Base-by-base conservation (phyloP, 2,888 invertebrate species). In the Lomographa bimaculata region DNA sequence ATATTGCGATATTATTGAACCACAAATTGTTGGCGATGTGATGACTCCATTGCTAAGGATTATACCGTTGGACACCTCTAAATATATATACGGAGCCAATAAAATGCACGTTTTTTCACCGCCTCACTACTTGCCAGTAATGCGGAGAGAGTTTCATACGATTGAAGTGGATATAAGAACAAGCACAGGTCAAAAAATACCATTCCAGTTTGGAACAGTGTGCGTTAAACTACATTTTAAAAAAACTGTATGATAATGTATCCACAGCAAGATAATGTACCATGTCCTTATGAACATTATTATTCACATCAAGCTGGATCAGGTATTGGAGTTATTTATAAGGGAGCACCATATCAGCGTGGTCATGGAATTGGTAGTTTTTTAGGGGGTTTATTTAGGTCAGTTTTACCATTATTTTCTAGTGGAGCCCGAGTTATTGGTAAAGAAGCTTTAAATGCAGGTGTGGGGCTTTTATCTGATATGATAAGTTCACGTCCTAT, bases 141-240 rank as follows among this genome's bases (percentile, higher is more conserved):
- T 60, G 57, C 58, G 59, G 3, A 49, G 60, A 40, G 61, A 60
- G 18, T 64, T 64, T 47, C 61, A 64, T 45, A 53, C 51, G 0
- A 43, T 60, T 21, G 61, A 64, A 51, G 55, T 64, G 51, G 58
- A 58, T 64, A 62, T 62, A 64, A 64, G 60, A 53, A 30, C 58
- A 11, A 56, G 44, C 38, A 60, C 54, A 5, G 60, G 61, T 3
- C 30, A 46, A 44, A 48, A 37, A 18, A 34, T 61, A 42, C 55
- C 55, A 59, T 61, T 60, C 30, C 55, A 64, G 34, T 60, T 60
- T 38, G 59, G 60, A 32, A 57, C 55, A 10, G 39, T 32, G 35
- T 56, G 54, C 36, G 37, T 59, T 38, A 61, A 61, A 44, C 55
- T 61, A 7, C 59, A 59, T 34, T 56, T 56, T 21, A 39, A 8